These are phyloP conservation scores for Holotrichia oblita DNA, from an alignment of 1,140 invertebrate genomes.

Conservation along the genomic window DNA sequence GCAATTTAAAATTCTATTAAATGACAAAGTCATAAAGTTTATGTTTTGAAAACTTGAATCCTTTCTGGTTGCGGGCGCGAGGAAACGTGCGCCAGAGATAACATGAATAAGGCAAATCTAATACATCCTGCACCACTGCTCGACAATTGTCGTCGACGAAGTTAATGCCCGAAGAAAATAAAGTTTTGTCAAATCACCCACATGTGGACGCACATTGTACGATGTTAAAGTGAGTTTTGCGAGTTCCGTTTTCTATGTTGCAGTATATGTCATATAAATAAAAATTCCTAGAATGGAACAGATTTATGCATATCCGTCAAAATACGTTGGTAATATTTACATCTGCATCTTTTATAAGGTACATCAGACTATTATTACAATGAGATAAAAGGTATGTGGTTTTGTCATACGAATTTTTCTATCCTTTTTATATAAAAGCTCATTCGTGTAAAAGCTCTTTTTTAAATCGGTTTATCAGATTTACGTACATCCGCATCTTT, in stretches of 20 bases:
- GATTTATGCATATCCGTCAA: too few relatives aligned
- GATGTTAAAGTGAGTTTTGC: not conserved
- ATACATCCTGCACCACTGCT: not conserved
- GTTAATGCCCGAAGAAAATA: constrained; percentile 31
- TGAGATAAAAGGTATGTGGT: too few relatives aligned
- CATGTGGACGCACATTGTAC: constrained; percentile 4
- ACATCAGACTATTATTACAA: too few relatives aligned
- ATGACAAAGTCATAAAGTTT: constrained; percentile 33
- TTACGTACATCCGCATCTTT: too few relatives aligned
- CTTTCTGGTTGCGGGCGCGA: too few relatives aligned
- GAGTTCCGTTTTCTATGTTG: not conserved
- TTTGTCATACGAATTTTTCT: too few relatives aligned
- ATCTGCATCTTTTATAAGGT: too few relatives aligned
- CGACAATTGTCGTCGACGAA: constrained; percentile 15
- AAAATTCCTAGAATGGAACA: not conserved
- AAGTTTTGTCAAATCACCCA: not conserved
- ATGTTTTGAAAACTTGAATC: constrained; percentile 27
- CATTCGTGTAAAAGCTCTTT: too few relatives aligned
- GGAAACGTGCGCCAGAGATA: not conserved
- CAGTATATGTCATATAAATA: not conserved
- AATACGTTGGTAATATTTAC: too few relatives aligned
- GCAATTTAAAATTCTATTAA: constrained; percentile 33
- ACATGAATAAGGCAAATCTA: constrained; percentile 27
- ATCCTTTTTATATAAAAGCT: too few relatives aligned
- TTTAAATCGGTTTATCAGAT: too few relatives aligned